Base-by-base conservation (phyloP, 2,797 vertebrate species). In the Vipera ursinii region DNA sequence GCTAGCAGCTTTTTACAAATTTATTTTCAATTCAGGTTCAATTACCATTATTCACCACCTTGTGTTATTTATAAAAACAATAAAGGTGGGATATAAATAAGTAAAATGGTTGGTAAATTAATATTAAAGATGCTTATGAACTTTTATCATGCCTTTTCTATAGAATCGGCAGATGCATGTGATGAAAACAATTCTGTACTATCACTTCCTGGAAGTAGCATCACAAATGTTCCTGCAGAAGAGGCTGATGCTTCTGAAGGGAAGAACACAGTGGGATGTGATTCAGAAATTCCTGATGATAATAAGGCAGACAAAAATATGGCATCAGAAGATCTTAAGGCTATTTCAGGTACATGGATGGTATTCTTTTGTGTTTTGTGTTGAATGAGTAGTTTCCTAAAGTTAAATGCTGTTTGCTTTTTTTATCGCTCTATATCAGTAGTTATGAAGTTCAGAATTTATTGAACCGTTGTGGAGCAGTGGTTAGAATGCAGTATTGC, bases 341-440 rank as follows among this genome's bases (percentile, higher is more conserved):
- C 98, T 96, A 96, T 97, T 92, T 97, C 98, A 99, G 98, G 99
- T 99, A 99, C 96, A 97, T 97, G 97, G 65, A 87, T 96, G 91
- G 96, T 96, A 96, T 96, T 10, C 91, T 96, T 96, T 10, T 13
- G n/a, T 97, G 96, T 96, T 93, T 98, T 97, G 97, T 96, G 96
- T 95, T 95, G 94, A 95, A 92, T 93, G 88, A 91, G 44, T 95
- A 95, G 94, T 97, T 94, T 96, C 96, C 95, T 95, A 95, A 95
- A 96, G 87, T 96, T 96, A 61, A 63, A 82, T 90, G 38, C 20
- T 95, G 51, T 3, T 0, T 94, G 78, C 91, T 88, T 93, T 95
- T 95, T 93, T 97, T 95, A 96, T 94, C 95, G 94, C 96, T 93
- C 59, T 94, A 94, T 88, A 53, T 2, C 51, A 53, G 51, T 53